Base-by-base conservation (phyloP, 53 echinoderm and acorn worm species). In the Apostichopus leukothele region DNA sequence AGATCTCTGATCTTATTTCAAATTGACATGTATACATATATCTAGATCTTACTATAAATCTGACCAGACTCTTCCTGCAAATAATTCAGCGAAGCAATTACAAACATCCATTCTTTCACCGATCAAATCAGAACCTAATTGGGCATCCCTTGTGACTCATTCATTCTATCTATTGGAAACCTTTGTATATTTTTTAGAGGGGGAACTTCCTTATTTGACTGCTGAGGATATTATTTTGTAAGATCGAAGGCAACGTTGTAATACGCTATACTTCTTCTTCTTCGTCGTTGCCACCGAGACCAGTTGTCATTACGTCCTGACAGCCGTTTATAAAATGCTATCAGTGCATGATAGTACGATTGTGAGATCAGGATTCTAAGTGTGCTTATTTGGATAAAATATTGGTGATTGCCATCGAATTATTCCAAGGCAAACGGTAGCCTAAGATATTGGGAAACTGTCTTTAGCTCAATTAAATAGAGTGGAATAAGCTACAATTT, bases 201-300 rank as follows among this genome's bases (percentile, higher is more conserved):
- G 81, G 81, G 81, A 81, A 81, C 81, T 81, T 81, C 81, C 81
- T 81, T 22, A 81, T 81, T 81, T 81, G 81, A 53, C 52, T 71
- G 71, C 5, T 18, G 21, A 71, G 71, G 18, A 71, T 71, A 71
- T 18, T 71, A 21, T 71, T 71, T 71, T 71, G 71, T 3, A 18
- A 71, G 71, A 71, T 16, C 5, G 18, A 13, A 71, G 4, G n/a
- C 71, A 71, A 71, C 71, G 18, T 16, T 71, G 10, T 10, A 57
- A 57, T 10, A 25, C 25, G 25, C 25, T 25, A 1, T 25, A 25
- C 25, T 25, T 39, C 39, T 39, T 39, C 39, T 39, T 39, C 39
- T 0, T 39, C 39, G 39, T 39, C 39, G 39, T 71, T 19, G 71
- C 71, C 20, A 71, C 71, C 9, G 63, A 63, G 63, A 18, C 18